phyloP scores from a whole-genome alignment of 1,140 invertebrate genomes.

The Theocolax elegans region DNA sequence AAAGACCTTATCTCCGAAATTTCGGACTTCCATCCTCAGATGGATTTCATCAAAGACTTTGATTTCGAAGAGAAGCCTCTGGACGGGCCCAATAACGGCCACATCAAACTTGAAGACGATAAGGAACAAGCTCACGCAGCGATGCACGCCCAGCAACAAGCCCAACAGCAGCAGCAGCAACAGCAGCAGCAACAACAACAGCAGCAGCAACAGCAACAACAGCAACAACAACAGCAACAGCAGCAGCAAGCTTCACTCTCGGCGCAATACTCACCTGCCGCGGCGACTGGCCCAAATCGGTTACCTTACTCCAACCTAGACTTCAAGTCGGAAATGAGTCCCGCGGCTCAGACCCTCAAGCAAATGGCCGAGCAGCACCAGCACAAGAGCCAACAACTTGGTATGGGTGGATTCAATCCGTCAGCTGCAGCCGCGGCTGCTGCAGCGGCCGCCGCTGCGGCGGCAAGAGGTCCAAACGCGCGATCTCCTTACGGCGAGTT shows the following conservation, averaged over 20 bases:
- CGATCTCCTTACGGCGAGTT: slow-evolving; percentile 67
- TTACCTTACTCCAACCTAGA: slow-evolving; percentile 63
- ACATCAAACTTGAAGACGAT: slow-evolving; percentile 65
- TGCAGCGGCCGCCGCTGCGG: slow-evolving; percentile 10
- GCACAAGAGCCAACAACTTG: slow-evolving; percentile 77
- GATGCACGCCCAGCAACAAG: slow-evolving; percentile 45
- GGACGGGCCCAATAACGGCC: slow-evolving; percentile 48
- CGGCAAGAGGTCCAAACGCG: slow-evolving; percentile 58
- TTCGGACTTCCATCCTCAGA: slow-evolving; percentile 77
- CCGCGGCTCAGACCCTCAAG: slow-evolving; percentile 92
- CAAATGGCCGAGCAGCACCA: slow-evolving; percentile 97
- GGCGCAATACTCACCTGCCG: slow-evolving; percentile 61
- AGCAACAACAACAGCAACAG: slow-evolving; percentile 48
- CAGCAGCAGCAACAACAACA: slow-evolving; percentile 46
- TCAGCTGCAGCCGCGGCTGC: slow-evolving; percentile 49
- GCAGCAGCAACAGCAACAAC: slow-evolving; percentile 45
- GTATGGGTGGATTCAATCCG: slow-evolving; percentile 62
- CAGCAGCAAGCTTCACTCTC: slow-evolving; percentile 44
- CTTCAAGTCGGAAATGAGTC: slow-evolving; percentile 79
- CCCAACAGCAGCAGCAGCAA: slow-evolving; percentile 43
- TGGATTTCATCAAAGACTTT: slow-evolving; percentile 85
- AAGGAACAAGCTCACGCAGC: slow-evolving; percentile 58
- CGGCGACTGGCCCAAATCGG: too few relatives aligned
- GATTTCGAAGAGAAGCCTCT: slow-evolving; percentile 76
- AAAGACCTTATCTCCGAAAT: slow-evolving; percentile 91